Evolutionary conservation across 2,797 vertebrate species (phyloP).

Genomic region (Florisuga fusca): DNA sequence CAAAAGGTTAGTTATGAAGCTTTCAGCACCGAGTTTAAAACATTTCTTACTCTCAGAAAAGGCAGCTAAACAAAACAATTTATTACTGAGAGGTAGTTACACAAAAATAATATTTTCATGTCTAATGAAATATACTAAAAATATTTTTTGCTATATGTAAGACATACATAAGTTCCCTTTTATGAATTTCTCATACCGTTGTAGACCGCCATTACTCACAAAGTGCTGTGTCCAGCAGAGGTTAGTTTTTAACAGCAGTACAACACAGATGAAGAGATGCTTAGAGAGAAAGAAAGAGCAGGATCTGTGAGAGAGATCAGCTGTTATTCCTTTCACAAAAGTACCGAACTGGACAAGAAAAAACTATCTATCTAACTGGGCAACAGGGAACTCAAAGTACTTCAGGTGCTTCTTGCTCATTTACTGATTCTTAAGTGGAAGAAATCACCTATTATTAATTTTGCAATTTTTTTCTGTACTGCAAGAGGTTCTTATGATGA

Average conservation of each 20-base stretch:
- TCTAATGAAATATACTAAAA: neutral
- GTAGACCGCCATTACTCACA: neutral
- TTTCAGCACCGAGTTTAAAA: neutral
- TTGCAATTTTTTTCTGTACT: neutral
- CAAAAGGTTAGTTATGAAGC: neutral
- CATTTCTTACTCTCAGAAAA: neutral
- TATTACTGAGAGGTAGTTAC: neutral
- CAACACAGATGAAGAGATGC: neutral
- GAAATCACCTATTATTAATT: neutral
- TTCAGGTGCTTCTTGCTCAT: neutral
- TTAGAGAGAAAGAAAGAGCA: neutral
- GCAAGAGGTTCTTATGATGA: neutral
- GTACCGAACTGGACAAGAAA: neutral
- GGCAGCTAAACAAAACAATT: neutral
- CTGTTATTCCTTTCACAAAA: neutral
- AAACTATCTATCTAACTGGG: neutral
- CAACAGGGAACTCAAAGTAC: neutral
- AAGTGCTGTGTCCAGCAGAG: neutral
- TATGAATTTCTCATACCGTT: neutral
- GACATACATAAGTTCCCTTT: neutral
- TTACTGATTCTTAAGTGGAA: neutral
- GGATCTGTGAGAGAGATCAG: neutral
- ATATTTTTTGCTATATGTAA: neutral
- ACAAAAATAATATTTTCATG: neutral
- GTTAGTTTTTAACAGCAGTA: neutral